Conservation (phyloP, 2,797 vertebrate species). For the Perodicticus potto region DNA sequence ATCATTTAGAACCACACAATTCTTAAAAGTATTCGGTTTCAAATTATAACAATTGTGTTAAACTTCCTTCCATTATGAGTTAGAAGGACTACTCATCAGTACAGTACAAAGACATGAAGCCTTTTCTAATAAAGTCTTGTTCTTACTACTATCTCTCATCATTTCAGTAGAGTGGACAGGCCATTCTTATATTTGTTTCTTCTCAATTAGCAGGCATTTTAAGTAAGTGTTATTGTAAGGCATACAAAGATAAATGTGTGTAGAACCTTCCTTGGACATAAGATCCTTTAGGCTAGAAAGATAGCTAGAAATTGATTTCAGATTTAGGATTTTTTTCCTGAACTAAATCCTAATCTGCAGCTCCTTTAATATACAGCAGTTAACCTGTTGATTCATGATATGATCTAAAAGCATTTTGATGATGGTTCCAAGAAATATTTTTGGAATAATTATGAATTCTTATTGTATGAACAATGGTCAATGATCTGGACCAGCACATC, state of each 20-base stretch:
- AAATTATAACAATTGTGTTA: not conserved
- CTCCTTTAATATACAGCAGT: not conserved
- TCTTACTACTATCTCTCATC: not conserved
- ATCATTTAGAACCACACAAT: not conserved
- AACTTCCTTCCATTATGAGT: not conserved
- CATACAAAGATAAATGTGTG: not conserved
- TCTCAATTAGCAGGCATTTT: not conserved
- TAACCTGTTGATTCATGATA: not conserved
- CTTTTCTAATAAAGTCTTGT: not conserved
- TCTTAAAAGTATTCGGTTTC: conserved; percentile 2
- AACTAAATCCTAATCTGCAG: not conserved
- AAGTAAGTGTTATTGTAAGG: not conserved
- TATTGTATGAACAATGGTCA: not conserved
- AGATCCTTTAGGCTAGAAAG: not conserved
- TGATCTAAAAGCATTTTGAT: not conserved
- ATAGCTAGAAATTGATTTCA: not conserved
- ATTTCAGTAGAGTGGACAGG: not conserved
- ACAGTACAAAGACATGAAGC: not conserved
- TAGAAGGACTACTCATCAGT: not conserved
- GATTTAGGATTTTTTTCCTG: not conserved
- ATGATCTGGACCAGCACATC: not conserved
- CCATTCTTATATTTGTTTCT: not conserved
- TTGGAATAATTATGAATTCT: not conserved
- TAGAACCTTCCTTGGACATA: not conserved
- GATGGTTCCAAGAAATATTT: not conserved